Conservation (phyloP, 2,888 invertebrate genomes). For the Litoditis marina region DNA sequence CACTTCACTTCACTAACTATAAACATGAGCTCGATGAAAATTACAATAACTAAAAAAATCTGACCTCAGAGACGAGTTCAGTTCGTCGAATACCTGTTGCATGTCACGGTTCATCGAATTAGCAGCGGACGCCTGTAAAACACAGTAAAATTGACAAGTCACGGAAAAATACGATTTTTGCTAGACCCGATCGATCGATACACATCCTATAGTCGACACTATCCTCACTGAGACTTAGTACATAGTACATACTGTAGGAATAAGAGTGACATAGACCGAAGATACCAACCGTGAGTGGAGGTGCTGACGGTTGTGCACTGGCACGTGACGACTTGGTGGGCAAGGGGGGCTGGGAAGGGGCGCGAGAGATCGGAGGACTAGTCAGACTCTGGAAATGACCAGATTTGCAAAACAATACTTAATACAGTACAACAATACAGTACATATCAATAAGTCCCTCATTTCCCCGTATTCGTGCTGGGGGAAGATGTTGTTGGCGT, state of each 20-base stretch:
- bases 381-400: not conserved
- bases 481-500: too few relatives aligned
- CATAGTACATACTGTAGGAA: too few relatives aligned
- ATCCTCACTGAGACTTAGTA: too few relatives aligned
- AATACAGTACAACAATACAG: too few relatives aligned
- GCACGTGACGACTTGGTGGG: conserved; percentile 17
- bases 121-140: conserved; percentile 19
- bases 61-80: conserved; percentile 12
- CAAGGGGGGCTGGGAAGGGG: conserved; percentile 28
- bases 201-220: too few relatives aligned
- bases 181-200: too few relatives aligned
- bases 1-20: too few relatives aligned
- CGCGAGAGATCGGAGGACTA: conserved; percentile 22
- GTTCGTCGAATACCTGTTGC: conserved; percentile 12
- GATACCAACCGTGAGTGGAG: conserved; percentile 34
- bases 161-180: not conserved
- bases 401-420: not conserved
- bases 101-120: conserved; percentile 24
- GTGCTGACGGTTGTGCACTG: conserved; percentile 37
- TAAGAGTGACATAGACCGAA: too few relatives aligned
- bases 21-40: too few relatives aligned
- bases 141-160: not conserved
- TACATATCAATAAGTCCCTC: too few relatives aligned
- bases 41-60: too few relatives aligned
- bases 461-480: too few relatives aligned